Base-by-base conservation (phyloP, 37 sponge, comb jelly and placozoan species). In the Ianthella basta region DNA sequence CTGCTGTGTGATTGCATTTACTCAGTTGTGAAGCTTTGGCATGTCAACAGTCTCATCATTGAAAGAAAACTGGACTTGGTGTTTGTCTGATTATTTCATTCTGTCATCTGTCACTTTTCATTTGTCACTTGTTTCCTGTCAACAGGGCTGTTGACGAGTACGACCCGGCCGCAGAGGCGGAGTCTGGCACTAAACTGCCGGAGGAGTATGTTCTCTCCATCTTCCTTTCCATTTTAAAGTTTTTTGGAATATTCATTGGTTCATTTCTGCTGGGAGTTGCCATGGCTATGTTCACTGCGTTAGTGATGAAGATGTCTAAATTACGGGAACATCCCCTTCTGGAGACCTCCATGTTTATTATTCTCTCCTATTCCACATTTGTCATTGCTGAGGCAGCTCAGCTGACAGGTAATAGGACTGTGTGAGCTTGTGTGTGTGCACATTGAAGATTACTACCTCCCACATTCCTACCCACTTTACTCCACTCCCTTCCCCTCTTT, bases 211-310 rank as follows among this genome's bases (percentile, higher is more conserved):
- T 72, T 0, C 66, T 29, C 18, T 27, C 40, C 13, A 55, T 93
- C 2, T 77, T 88, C 35, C 68, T 16, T 19, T 91, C 87, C 38
- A 59, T 95, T 18, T 89, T 84, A 38, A 84, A 35, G 16, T 98
- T 96, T 60, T 56, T 94, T 30, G 98, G 98, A 16, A 94, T 96
- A 27, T 98, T 98, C 80, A 30, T 98, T 60, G 98, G 98, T 32
- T 98, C 98, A 12, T 98, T 98, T 66, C 35, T 91, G 16, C 90
- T 98, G 0, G 98, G 98, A 13, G 72, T 81, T 70, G 59, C 72
- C 40, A 89, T 94, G 77, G 98, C 88, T 10, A 81, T 96, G 34
- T 6, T 91, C 32, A 89, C 94, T 68, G 97, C 97, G 33, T 79
- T 96, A 79, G 84, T 94, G 36, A 88, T 94, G 74, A 98, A 98